A percentile compares a stretch with the other conserved stretches of the same genome.
These are phyloP conservation scores for Stenurella melanura DNA, from an alignment of 2,888 invertebrate species.

Conservation along the genomic window DNA sequence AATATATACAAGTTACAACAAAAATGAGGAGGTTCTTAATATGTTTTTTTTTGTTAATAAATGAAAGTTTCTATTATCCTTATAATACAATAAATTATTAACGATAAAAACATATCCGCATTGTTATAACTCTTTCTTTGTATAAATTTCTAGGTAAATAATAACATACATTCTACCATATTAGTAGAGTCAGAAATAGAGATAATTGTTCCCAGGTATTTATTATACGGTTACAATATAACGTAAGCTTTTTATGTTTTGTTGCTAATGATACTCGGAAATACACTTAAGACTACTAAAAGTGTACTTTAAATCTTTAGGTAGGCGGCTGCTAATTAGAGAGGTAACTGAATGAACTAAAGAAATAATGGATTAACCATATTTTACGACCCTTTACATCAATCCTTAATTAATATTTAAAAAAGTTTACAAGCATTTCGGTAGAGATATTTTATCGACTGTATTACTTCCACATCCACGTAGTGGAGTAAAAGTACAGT, in stretches of 20 bases:
- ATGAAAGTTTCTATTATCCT: too few species aligned
- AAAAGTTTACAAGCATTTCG: background rate
- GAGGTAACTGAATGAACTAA: background rate
- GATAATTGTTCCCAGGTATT: constrained; percentile 17
- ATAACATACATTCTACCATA: constrained; percentile 12
- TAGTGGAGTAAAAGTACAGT: too few species aligned
- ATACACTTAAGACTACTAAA: constrained; percentile 28
- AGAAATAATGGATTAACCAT: background rate
- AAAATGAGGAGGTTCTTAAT: too few species aligned
- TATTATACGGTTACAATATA: background rate
- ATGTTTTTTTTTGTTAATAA: too few species aligned
- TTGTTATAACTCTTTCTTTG: background rate
- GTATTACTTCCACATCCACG: too few species aligned
- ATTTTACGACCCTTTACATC: too few species aligned
- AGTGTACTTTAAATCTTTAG: constrained; percentile 25
- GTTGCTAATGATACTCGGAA: constrained; percentile 31
- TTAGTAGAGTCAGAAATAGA: constrained; percentile 14
- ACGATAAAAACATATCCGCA: too few species aligned
- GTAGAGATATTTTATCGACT: background rate
- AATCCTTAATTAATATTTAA: background rate
- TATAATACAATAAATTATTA: too few species aligned
- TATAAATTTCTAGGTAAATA: constrained; percentile 11
- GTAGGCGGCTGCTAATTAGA: constrained; percentile 20
- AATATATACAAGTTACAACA: too few species aligned
- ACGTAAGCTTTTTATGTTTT: constrained; percentile 29